A percentile compares a stretch with the other conserved stretches of the same genome.
Evolutionary conservation across 2,113 vertebrate genomes (phyloP).

Genomic region (Noctilio leporinus): DNA sequence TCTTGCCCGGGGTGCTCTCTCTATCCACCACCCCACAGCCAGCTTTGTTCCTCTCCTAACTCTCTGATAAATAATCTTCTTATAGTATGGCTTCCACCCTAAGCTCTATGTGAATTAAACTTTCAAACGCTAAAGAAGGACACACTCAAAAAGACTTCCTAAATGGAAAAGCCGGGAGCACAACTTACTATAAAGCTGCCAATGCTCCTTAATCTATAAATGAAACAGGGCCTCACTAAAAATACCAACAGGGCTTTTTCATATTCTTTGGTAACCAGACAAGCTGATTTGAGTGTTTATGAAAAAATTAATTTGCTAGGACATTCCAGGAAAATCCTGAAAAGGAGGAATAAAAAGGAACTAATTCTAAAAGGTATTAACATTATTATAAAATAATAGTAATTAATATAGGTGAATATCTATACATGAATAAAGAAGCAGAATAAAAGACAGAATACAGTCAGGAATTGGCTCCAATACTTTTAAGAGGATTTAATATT

Average conservation of each 20-base stretch:
- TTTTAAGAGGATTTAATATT: not conserved
- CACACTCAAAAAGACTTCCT: not conserved
- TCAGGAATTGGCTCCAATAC: not conserved
- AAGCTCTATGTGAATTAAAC: not conserved
- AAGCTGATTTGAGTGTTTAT: not conserved
- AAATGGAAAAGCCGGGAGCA: not conserved
- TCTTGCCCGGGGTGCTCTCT: not conserved
- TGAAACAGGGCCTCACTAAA: not conserved
- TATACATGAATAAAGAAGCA: not conserved
- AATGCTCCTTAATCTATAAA: not conserved
- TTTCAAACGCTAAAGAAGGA: not conserved
- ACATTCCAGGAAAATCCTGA: not conserved
- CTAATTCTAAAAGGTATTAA: not conserved
- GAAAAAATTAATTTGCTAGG: not conserved
- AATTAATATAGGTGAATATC: not conserved
- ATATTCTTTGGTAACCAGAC: not conserved
- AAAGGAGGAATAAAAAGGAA: not conserved
- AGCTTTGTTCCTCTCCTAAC: not conserved
- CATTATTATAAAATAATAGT: not conserved
- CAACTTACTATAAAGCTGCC: not conserved
- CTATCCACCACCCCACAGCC: not conserved
- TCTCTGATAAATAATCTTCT: not conserved
- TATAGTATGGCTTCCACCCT: not conserved
- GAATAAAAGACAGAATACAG: not conserved
- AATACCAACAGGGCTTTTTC: not conserved